Evolutionary conservation across 1,140 invertebrate species (phyloP), one percentile per base, ranked within the genome.

Genomic region (Diplogasteroides magnus): DNA sequence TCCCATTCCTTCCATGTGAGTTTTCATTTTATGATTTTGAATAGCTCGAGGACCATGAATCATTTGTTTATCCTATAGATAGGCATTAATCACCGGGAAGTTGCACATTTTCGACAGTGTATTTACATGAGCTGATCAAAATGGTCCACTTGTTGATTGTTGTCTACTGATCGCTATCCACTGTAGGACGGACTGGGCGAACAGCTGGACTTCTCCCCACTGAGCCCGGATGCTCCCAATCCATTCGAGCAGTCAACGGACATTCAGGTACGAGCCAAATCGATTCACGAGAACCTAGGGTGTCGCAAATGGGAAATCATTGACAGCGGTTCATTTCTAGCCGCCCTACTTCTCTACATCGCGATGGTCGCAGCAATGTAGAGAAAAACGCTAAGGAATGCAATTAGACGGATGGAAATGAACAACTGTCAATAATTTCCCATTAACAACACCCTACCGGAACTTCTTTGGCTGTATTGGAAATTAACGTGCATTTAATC

Each of bases 201-300:
- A 31, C 68, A 71, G 28, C 63, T 74, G 29, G 71, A 67, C 62
- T 62, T 64, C 57, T 6, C 2, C 2, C 23, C 68, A 31, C 29
- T 73, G 15, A n/a, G 55, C 11, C 23, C 23, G 2, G 71, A 60
- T 25, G 28, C 64, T 60, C 19, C 59, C 14, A 72, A 69, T 66
- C 73, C 71, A n/a, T 73, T 66, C 56, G 64, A 28, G 11, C 11
- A 71, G 23, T 28, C 65, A 65, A 23, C 3, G 28, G 31, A 58
- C 37, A 19, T 66, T 28, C 15, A 56, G 48, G 65, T 19, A 28
- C 14, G 19, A 14, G 13, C 31, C 64, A 26, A 37, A 71, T 27
- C 19, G 29, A 69, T 68, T 28, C 2, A 29, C 31, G 23, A 71
- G 68, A 26, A 62, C 23, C 15, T 56, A 15, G 25, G n/a, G n/a